Base-by-base conservation (phyloP, 2,113 vertebrate species). In the Reinhardtius hippoglossoides region DNA sequence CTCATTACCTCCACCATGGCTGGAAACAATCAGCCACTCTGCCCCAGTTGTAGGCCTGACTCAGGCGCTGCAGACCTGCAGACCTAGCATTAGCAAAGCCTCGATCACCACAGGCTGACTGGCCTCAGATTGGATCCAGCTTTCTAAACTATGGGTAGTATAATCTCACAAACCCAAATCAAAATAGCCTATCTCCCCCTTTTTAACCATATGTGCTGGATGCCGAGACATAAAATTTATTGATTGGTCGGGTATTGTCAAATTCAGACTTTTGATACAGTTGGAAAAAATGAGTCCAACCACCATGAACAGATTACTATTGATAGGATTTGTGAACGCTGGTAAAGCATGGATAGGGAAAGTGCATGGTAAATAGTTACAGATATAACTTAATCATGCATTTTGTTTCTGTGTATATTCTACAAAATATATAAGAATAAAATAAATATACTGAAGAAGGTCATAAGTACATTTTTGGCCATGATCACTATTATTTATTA, bases 21-120 rank as follows among this genome's bases (percentile, higher is more conserved):
- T 91, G 92, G 89, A 89, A 92, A 88, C 90, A 90, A 91, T 89
- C 92, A 91, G 84, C 83, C 82, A 48, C 78, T 84, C 78, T 78
- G 85, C 87, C 82, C 86, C 59, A 84, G 81, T 82, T 74, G 74
- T 55, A 85, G 84, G 61, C 87, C 89, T 83, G 84, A 84, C 72
- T 81, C 80, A 83, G 75, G 84, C 83, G 46, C 68, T 84, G 83
- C 78, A 83, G 84, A 87, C 80, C 89, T 87, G 21, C 76, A 89
- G 89, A 78, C 88, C 88, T 89, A 91, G 82, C 88, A 90, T 92
- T 91, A 90, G 77, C 50, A 61, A 86, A 87, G 87, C 90, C 90
- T 91, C 81, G 5, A 80, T 69, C 85, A 84, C 90, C 92, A 73
- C 90, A 92, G 90, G 40, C 71, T 80, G 82, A 81, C 87, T 78